Conservation (phyloP, 2,797 vertebrate genomes). For the Labeo calbasu region DNA sequence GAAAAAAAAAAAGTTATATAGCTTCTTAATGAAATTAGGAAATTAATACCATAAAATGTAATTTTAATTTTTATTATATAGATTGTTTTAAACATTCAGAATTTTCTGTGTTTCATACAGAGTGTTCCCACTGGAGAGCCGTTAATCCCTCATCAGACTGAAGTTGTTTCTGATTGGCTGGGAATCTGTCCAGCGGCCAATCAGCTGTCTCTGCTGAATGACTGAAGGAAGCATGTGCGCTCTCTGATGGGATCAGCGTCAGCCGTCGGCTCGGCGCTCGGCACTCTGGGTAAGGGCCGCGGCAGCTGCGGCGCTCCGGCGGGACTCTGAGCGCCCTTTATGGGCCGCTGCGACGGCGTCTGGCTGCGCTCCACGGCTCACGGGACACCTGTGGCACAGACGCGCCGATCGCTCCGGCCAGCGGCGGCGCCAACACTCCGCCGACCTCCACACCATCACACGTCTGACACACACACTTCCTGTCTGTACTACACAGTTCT, state of each 20-base stretch:
- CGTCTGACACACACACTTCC: too few relatives aligned
- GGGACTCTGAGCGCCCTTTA: slow-evolving; percentile 50
- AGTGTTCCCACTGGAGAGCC: background rate
- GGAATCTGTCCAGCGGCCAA: slow-evolving; percentile 24
- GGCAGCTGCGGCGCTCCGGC: background rate
- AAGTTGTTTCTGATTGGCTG: slow-evolving; percentile 9
- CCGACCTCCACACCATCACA: too few relatives aligned
- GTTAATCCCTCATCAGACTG: too few relatives aligned
- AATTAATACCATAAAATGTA: background rate
- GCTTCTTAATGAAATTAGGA: background rate
- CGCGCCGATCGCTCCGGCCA: background rate
- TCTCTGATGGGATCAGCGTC: slow-evolving; percentile 14
- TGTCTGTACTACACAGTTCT: background rate
- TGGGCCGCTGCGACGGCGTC: slow-evolving; percentile 32
- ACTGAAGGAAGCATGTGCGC: slow-evolving; percentile 20
- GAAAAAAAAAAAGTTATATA: too few relatives aligned
- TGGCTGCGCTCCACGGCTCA: slow-evolving; percentile 46
- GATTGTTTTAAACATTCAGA: background rate
- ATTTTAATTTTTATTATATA: too few relatives aligned
- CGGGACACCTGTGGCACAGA: slow-evolving; percentile 54
- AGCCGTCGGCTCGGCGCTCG: background rate
- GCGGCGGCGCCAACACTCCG: too few relatives aligned
- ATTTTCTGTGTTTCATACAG: background rate
- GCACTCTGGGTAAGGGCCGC: background rate
- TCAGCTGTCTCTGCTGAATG: background rate